Conservation (phyloP, 2,797 vertebrate species). For the Poecilia gillii region DNA sequence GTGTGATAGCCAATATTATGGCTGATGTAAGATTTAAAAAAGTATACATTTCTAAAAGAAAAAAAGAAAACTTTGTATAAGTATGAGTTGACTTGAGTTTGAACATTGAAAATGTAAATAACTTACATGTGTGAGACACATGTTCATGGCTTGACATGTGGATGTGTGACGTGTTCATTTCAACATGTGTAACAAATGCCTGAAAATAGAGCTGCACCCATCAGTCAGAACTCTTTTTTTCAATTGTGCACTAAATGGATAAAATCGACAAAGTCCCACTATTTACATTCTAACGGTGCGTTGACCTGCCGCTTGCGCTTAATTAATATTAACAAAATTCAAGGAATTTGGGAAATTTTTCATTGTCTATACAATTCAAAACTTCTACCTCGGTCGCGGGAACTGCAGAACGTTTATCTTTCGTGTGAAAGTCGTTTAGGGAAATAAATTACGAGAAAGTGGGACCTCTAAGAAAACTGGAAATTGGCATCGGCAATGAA, state of each 20-base stretch:
- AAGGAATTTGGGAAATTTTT: background rate
- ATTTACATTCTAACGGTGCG: background rate
- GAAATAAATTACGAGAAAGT: background rate
- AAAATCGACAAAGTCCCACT: background rate
- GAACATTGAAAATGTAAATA: background rate
- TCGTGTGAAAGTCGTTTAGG: background rate
- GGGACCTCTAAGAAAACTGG: background rate
- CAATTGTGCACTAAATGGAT: background rate
- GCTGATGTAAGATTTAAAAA: background rate
- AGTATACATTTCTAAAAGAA: background rate
- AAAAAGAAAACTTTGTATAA: background rate
- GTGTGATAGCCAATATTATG: background rate
- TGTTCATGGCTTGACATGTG: background rate
- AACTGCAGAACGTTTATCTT: background rate
- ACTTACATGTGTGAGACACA: background rate
- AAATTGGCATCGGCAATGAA: background rate
- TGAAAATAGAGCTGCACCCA: background rate
- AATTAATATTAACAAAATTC: background rate
- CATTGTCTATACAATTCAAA: background rate
- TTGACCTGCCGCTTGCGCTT: background rate
- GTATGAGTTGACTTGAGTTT: conserved; percentile 4
- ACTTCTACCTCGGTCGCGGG: background rate
- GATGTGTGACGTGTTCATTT: background rate
- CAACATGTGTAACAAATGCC: background rate
- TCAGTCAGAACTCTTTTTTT: background rate